phyloP scores from a whole-genome alignment of 2,888 invertebrate species.

The Litoditis marina region DNA sequence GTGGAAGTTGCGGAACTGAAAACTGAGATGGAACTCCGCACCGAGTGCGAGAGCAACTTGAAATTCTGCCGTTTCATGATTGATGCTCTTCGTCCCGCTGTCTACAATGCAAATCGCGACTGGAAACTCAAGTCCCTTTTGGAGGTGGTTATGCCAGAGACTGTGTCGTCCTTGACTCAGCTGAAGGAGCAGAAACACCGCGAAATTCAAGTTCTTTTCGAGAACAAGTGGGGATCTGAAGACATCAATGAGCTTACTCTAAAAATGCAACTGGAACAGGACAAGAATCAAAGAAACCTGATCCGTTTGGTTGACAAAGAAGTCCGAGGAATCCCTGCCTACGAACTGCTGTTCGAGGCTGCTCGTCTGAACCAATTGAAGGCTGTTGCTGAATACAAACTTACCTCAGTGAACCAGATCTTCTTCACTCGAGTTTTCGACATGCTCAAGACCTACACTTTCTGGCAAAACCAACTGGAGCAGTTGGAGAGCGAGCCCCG shows the following conservation, averaged over 20 bases:
- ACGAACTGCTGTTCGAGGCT: constrained; percentile 39
- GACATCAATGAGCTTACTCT: constrained; percentile 30
- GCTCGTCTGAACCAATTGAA: constrained; percentile 41
- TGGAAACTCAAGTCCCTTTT: constrained; percentile 39
- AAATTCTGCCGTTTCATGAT: constrained; percentile 22
- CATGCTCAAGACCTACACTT: constrained; percentile 37
- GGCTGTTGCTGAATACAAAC: constrained; percentile 35
- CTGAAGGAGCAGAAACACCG: constrained; percentile 33
- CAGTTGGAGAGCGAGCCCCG: constrained; percentile 20
- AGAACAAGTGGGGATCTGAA: constrained; percentile 30
- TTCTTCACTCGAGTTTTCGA: constrained; percentile 29
- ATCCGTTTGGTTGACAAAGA: constrained; percentile 18
- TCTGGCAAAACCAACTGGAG: constrained; percentile 36
- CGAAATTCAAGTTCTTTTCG: constrained; percentile 23
- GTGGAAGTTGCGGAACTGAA: constrained; percentile 2
- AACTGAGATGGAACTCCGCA: constrained; percentile 16
- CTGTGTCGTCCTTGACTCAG: constrained; percentile 24
- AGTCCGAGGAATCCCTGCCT: constrained; percentile 19
- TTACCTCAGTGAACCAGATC: constrained; percentile 23
- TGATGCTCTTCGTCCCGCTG: constrained; percentile 19
- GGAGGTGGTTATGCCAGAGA: constrained; percentile 38
- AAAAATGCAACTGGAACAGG: constrained; percentile 28
- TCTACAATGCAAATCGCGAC: constrained; percentile 25
- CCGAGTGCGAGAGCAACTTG: constrained; percentile 20
- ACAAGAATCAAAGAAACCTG: constrained; percentile 25